Conservation (phyloP, 1,140 invertebrate species). For the Anagrus nilaparvatae region DNA sequence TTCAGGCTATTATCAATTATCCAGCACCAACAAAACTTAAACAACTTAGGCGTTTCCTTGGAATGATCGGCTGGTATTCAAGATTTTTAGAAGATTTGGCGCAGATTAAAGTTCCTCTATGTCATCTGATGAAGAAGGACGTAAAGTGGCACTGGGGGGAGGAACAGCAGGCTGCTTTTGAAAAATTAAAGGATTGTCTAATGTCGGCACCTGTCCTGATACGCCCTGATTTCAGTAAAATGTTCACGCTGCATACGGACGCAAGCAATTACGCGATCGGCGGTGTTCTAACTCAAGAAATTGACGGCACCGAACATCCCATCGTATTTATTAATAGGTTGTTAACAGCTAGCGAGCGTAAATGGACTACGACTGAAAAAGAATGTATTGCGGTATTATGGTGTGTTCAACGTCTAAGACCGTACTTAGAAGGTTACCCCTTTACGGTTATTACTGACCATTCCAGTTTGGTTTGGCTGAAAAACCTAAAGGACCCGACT, state of each 20-base stretch:
- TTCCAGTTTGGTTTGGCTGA: neutral
- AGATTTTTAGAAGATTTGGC: no score
- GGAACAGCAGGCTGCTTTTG: slow-evolving; percentile 2
- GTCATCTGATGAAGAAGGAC: no score
- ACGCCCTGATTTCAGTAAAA: slow-evolving; percentile 12
- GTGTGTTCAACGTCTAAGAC: slow-evolving; percentile 30
- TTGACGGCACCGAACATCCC: slow-evolving; percentile 15
- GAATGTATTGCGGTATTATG: slow-evolving; percentile 37
- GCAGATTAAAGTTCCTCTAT: no score
- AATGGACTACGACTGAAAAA: slow-evolving; percentile 32
- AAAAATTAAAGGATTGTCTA: neutral
- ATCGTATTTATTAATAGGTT: slow-evolving; percentile 23
- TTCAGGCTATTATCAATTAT: no score
- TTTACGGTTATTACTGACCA: slow-evolving; percentile 32
- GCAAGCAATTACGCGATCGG: slow-evolving; percentile 16
- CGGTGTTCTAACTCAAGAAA: slow-evolving; percentile 18
- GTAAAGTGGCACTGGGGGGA: neutral
- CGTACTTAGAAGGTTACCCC: slow-evolving; percentile 23
- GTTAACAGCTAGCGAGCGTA: slow-evolving; percentile 28
- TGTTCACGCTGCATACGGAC: slow-evolving; percentile 15
- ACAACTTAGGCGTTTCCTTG: no score
- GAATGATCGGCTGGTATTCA: no score
- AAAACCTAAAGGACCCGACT: no score
- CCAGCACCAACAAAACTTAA: no score
- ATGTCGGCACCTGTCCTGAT: neutral